These are phyloP conservation scores for Synanthedon tipuliformis DNA, from an alignment of 2,888 invertebrate genomes.

Conservation along the genomic window DNA sequence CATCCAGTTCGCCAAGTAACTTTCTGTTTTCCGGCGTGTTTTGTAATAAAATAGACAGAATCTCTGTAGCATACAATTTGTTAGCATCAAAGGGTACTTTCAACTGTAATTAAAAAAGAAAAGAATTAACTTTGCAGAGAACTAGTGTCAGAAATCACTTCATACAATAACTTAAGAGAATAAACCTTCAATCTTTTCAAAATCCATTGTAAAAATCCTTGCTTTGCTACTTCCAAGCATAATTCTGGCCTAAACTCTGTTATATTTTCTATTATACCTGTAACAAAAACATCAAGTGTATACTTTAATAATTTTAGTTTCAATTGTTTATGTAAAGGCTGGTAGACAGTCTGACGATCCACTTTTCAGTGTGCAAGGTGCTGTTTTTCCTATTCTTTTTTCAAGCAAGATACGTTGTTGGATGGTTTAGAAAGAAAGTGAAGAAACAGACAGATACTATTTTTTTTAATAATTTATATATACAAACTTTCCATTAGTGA, in stretches of 20 bases:
- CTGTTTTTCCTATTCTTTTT: too few species aligned
- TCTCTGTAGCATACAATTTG: slow-evolving; percentile 95
- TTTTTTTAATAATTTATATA: slow-evolving; percentile 12
- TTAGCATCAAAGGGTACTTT: slow-evolving; percentile 95
- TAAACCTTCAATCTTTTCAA: slow-evolving; percentile 84
- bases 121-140: neutral
- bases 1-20: slow-evolving; percentile 90
- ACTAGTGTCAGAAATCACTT: neutral
- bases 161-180: neutral
- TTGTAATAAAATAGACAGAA: slow-evolving; percentile 94
- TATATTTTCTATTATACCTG: slow-evolving; percentile 94
- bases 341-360: too few species aligned
- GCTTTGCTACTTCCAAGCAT: slow-evolving; percentile 86
- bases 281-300: slow-evolving; percentile 10
- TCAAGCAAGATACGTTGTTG: too few species aligned
- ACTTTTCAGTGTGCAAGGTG: too few species aligned
- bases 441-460: slow-evolving; percentile 42
- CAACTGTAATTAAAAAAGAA: slow-evolving; percentile 30
- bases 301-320: too few species aligned
- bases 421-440: too few species aligned
- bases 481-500: neutral
- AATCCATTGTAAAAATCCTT: slow-evolving; percentile 93
- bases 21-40: slow-evolving; percentile 85
- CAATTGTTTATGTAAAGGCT: too few species aligned
- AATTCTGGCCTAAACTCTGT: slow-evolving; percentile 90